These are phyloP conservation scores for Platygyra sinensis DNA, from an alignment of 64 coral and sea anemone genomes.

Conservation along the genomic window DNA sequence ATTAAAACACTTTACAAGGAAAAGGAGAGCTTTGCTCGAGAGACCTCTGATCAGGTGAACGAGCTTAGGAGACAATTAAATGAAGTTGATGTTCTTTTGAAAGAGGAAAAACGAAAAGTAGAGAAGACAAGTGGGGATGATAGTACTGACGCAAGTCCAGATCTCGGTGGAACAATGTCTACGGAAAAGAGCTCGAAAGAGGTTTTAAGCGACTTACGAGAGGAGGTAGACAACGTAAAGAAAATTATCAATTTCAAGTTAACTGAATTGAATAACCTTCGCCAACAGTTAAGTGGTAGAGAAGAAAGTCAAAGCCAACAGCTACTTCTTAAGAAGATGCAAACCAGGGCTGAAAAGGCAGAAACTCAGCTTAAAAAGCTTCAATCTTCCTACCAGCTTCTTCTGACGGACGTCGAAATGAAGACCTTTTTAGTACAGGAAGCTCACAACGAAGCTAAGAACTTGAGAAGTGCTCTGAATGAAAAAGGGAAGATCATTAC, in stretches of 20 bases:
- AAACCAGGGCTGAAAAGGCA: constrained; percentile 15
- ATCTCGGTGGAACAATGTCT: neutral
- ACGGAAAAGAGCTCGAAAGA: neutral
- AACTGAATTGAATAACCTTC: neutral
- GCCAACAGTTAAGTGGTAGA: neutral
- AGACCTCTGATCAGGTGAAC: constrained; percentile 26
- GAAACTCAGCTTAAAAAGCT: constrained; percentile 42
- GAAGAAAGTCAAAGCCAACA: neutral
- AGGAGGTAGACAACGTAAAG: constrained; percentile 25
- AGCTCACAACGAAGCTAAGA: neutral
- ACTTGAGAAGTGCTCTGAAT: constrained; percentile 1
- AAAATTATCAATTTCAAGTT: constrained; percentile 24
- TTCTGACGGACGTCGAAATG: constrained; percentile 20
- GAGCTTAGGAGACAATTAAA: constrained; percentile 43
- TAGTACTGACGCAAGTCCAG: neutral
- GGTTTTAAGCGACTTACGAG: constrained; percentile 3
- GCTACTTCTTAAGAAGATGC: constrained; percentile 1
- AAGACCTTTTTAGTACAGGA: constrained; percentile 36
- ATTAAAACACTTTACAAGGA: constrained; percentile 39
- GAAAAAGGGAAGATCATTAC: neutral
- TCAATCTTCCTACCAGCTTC: constrained; percentile 18
- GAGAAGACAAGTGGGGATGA: neutral
- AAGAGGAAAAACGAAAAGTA: constrained; percentile 7
- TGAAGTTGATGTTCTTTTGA: constrained; percentile 5
- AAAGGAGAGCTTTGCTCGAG: constrained; percentile 36